phyloP scores from a whole-genome alignment of 2,888 invertebrate species.

The Meghimatium bilineatum region DNA sequence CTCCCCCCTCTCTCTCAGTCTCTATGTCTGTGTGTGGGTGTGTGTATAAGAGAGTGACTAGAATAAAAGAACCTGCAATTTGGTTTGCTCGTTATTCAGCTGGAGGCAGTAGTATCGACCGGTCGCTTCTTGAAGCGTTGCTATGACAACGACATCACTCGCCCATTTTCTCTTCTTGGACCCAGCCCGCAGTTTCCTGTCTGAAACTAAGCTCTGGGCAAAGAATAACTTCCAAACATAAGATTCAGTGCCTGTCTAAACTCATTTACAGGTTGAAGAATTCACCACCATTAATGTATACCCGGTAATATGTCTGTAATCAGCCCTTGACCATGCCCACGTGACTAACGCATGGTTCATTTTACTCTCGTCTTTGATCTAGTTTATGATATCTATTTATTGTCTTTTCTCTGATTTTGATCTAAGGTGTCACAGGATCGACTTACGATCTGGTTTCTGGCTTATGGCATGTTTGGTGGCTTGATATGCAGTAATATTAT shows the following conservation, averaged over 20 bases:
- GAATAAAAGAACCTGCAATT: slow-evolving; percentile 25
- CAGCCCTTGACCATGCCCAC: too few relatives aligned
- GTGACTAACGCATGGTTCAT: too few relatives aligned
- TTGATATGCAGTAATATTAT: too few relatives aligned
- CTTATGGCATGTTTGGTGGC: too few relatives aligned
- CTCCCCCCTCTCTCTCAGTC: neutral
- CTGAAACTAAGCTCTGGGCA: neutral
- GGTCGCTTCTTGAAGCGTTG: slow-evolving; percentile 26
- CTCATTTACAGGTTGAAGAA: neutral
- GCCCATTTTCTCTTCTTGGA: neutral
- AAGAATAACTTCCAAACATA: neutral
- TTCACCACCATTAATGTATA: neutral
- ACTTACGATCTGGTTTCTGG: too few relatives aligned
- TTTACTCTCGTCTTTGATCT: too few relatives aligned
- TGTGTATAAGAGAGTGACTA: neutral
- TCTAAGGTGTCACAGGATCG: too few relatives aligned
- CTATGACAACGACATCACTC: slow-evolving; percentile 31
- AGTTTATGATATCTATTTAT: too few relatives aligned
- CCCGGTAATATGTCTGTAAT: too few relatives aligned
- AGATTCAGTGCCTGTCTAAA: neutral
- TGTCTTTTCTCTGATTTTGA: too few relatives aligned
- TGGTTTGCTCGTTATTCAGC: slow-evolving; percentile 2
- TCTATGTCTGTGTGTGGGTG: too few relatives aligned
- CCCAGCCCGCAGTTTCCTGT: neutral
- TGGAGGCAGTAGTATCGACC: slow-evolving; percentile 37